Conservation (phyloP, 2,797 vertebrate genomes). For the Urophycis tenuis region DNA sequence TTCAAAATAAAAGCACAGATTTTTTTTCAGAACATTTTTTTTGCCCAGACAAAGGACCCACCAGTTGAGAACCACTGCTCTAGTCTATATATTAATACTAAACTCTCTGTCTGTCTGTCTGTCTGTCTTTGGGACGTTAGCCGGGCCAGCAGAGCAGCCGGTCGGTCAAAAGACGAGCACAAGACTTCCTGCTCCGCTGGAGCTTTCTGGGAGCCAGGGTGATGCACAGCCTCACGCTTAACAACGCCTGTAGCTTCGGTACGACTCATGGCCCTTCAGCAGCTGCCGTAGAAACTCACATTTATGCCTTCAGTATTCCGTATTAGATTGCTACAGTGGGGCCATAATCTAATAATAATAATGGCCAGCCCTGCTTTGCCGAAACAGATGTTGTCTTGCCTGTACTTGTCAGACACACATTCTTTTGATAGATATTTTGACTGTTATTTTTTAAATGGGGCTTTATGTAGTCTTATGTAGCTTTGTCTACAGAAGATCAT, state of each 20-base stretch:
- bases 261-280: constrained; percentile 25
- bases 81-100: no score
- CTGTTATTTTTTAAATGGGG: no score
- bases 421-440: background rate
- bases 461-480: background rate
- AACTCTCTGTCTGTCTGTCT: background rate
- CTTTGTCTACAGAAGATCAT: background rate
- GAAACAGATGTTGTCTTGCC: constrained; percentile 50
- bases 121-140: constrained; percentile 58
- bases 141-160: constrained; percentile 92
- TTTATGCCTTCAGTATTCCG: background rate
- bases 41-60: no score
- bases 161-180: constrained; percentile 91
- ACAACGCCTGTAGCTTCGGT: constrained; percentile 98
- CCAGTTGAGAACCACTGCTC: no score
- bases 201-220: constrained; percentile 98
- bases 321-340: constrained; percentile 57
- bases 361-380: constrained; percentile 56
- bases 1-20: no score
- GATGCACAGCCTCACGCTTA: constrained; percentile 97
- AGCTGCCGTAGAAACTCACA: background rate
- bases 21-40: no score
- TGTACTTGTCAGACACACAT: background rate
- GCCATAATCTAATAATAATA: constrained; percentile 56
- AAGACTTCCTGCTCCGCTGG: constrained; percentile 97